A percentile compares a stretch with the other conserved stretches of the same genome.
These are phyloP conservation scores for Mus spretus DNA, from an alignment of 2,797 vertebrate genomes.

Conservation along the genomic window DNA sequence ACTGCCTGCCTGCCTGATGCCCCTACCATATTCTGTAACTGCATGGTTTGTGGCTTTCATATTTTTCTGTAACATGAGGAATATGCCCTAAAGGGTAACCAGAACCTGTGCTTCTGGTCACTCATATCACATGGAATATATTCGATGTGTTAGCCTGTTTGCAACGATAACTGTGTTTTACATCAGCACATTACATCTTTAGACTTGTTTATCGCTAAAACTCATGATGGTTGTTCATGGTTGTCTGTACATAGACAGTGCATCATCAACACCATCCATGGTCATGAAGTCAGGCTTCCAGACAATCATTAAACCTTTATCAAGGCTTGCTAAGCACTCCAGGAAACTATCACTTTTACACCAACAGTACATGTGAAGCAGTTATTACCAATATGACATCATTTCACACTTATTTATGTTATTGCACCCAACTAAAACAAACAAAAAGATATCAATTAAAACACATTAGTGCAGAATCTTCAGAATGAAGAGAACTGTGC, in stretches of 20 bases:
- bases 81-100: neutral
- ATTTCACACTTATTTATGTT: neutral
- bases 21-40: neutral
- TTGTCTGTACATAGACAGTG: neutral
- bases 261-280: neutral
- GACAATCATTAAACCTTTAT: neutral
- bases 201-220: neutral
- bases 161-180: neutral
- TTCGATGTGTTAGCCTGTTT: neutral
- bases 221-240: neutral
- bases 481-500: neutral
- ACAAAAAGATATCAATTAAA: neutral
- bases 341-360: neutral
- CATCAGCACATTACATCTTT: neutral
- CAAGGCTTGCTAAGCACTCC: neutral
- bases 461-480: neutral
- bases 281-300: neutral
- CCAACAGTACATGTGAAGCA: neutral
- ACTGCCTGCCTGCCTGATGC: neutral
- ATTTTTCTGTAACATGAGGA: neutral
- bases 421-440: neutral
- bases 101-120: neutral
- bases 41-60: neutral
- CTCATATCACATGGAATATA: neutral
- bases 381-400: neutral